Percentiles rank a stretch among this genome's conserved stretches.
Evolutionary conservation across 2,797 vertebrate genomes (phyloP).

Genomic region (Scarus forsteni): DNA sequence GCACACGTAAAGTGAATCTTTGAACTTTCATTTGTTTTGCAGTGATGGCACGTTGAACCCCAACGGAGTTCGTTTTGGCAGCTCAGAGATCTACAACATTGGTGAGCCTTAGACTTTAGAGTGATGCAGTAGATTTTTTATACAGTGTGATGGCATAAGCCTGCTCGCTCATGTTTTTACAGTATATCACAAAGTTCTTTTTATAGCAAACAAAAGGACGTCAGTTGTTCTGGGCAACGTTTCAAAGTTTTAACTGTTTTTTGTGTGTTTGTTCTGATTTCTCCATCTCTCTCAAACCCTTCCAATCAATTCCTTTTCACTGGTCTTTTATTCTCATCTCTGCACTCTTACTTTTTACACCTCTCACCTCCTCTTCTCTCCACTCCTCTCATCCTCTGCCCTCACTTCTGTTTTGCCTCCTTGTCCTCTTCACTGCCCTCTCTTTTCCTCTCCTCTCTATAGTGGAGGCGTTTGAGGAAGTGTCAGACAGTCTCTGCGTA

Average conservation of each 20-base stretch:
- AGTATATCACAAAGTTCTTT: not conserved
- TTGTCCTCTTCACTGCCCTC: constrained; percentile 11
- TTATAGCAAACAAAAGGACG: not conserved
- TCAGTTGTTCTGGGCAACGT: not conserved
- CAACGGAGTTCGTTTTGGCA: constrained; percentile 96
- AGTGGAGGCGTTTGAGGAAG: constrained; percentile 98
- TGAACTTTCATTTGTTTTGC: constrained; percentile 49
- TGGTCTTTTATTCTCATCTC: constrained; percentile 7
- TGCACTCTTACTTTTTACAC: constrained; percentile 4
- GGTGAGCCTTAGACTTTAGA: constrained; percentile 81
- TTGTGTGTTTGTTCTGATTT: not conserved
- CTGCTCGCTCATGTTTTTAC: not conserved
- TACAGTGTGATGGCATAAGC: constrained; percentile 7
- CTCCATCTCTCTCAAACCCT: constrained; percentile 3
- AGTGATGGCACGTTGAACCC: constrained; percentile 98
- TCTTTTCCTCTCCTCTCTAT: constrained; percentile 32
- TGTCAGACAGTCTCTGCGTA: constrained; percentile 94
- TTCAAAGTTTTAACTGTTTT: constrained; percentile 11
- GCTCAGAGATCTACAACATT: constrained; percentile 98
- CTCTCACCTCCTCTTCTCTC: constrained; percentile 5
- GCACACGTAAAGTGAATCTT: not conserved
- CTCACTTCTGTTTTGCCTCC: constrained; percentile 19
- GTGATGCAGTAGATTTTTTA: not conserved
- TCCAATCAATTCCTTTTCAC: not conserved
- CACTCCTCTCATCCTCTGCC: constrained; percentile 15